Conservation (phyloP, 2,113 vertebrate genomes). For the Prinia subflava region DNA sequence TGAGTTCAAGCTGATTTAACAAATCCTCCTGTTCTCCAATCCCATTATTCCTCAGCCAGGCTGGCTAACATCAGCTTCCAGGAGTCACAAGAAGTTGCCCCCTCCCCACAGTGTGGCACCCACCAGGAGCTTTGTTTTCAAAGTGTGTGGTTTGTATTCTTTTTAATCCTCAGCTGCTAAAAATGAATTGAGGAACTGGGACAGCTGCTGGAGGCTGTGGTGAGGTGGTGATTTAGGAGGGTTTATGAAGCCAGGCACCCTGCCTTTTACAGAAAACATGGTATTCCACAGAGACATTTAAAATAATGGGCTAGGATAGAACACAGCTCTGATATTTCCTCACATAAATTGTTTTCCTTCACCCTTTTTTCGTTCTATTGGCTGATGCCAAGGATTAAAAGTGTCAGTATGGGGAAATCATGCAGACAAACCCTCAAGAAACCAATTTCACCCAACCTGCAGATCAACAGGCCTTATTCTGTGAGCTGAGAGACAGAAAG, state of each 20-base stretch:
- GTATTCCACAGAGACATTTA: neutral
- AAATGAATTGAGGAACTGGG: neutral
- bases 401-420: neutral
- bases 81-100: neutral
- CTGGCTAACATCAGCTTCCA: neutral
- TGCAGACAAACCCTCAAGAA: neutral
- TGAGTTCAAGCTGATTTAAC: neutral
- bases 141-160: neutral
- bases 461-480: neutral
- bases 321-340: neutral
- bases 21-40: neutral
- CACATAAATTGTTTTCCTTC: conserved; percentile 1
- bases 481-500: neutral
- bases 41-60: neutral
- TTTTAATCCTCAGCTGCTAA: neutral
- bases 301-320: neutral
- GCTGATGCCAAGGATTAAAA: neutral
- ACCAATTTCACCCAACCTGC: neutral
- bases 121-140: neutral
- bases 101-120: neutral
- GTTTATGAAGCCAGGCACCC: neutral
- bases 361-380: neutral
- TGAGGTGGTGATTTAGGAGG: neutral
- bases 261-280: neutral
- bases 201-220: conserved; percentile 18